Evolutionary conservation across 2,113 vertebrate species (phyloP), one percentile per base, ranked within the genome.

Genomic region (Triplophysa dalaica): DNA sequence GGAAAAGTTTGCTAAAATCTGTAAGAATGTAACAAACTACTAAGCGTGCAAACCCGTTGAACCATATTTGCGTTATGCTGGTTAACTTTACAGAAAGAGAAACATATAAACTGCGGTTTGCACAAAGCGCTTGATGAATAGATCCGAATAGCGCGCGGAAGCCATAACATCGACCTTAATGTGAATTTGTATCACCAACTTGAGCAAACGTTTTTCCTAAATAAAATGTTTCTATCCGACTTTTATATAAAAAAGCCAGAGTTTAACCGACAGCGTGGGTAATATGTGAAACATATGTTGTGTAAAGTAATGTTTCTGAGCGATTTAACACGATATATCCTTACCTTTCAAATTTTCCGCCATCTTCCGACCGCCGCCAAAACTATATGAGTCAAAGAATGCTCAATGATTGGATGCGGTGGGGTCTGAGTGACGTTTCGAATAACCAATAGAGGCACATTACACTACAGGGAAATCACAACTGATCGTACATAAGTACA

Each of bases 261-360:
- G 21, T 48, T 79, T 65, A 26, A 63, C 19, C 11, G 12, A 2
- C 19, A n/a, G 54, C 16, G n/a, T 10, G 16, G 16, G 45, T 60
- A 7, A 16, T 16, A 21, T 0, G 50, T 8, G 2, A 24, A 29
- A 29, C 48, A 17, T 50, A 4, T 65, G 21, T 29, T 22, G 19
- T 13, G 19, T 43, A 75, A 74, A 62, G 58, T n/a, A 8, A 13
- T 54, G 6, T 67, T 84, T 87, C 48, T 38, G 17, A 21, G 19
- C 43, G 65, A 43, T 41, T 69, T 74, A 45, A 79, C 9, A 67
- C 33, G 29, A 77, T 24, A 65, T 67, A 48, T 45, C 66, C 80
- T 52, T 83, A 88, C 86, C 83, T 80, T 86, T 88, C 77, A 87
- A 88, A 87, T 86, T 79, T 86, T 87, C 83, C 85, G 84, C 87